Evolutionary conservation across 1,140 invertebrate species (phyloP).

Genomic region (Atta cephalotes): DNA sequence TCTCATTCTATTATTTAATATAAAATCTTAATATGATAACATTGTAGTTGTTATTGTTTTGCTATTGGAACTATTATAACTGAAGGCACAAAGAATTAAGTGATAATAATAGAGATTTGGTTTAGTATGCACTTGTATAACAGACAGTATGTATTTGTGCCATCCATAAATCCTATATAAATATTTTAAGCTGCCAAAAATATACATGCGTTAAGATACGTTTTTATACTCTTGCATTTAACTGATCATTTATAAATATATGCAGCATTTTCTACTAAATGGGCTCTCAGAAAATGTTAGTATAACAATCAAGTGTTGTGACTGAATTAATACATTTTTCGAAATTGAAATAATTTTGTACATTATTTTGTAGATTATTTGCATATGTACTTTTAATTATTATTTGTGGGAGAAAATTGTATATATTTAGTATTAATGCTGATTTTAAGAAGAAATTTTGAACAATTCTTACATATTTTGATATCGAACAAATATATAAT

Average conservation of each 20-base stretch:
- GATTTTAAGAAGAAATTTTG: neutral
- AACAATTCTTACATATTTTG: neutral
- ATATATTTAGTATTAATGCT: neutral
- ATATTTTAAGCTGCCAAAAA: conserved; percentile 34
- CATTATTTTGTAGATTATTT: neutral
- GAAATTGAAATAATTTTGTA: conserved; percentile 14
- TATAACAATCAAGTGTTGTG: neutral
- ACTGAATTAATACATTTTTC: conserved; percentile 26
- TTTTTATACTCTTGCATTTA: conserved; percentile 8
- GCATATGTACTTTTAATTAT: conserved; percentile 26
- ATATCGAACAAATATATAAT: conserved; percentile 2
- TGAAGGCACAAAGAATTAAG: neutral
- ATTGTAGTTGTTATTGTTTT: neutral
- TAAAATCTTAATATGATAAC: neutral
- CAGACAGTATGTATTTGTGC: conserved; percentile 13
- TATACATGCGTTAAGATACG: neutral
- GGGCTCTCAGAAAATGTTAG: neutral
- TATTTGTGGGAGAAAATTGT: neutral
- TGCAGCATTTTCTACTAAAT: neutral
- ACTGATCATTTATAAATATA: conserved; percentile 12
- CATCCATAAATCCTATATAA: conserved; percentile 17
- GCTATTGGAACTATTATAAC: neutral
- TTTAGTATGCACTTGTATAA: neutral
- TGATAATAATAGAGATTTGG: neutral
- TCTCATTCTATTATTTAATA: neutral